These are phyloP conservation scores for Sphecodes monilicornis DNA, from an alignment of 2,888 invertebrate genomes.

Conservation along the genomic window DNA sequence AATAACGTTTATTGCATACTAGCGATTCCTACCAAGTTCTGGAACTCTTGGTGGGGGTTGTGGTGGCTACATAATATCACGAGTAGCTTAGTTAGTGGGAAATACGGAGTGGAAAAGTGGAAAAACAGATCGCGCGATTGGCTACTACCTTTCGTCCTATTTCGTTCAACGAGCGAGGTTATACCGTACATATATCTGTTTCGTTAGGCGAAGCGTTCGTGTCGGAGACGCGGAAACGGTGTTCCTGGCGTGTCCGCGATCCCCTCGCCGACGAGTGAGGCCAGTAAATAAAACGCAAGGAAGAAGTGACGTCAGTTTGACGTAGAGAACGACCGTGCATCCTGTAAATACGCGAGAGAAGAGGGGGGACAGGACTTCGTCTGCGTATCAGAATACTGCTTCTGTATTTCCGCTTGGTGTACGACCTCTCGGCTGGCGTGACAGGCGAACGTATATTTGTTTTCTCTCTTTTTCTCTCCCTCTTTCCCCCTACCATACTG, in stretches of 20 bases:
- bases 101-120: not conserved
- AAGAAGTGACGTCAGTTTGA: constrained; percentile 26
- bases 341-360: constrained; percentile 54
- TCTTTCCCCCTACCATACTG: constrained; percentile 28
- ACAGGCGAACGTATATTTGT: constrained; percentile 49
- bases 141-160: not conserved
- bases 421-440: constrained; percentile 58
- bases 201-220: constrained; percentile 25
- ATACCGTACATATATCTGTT: not conserved
- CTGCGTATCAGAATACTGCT: constrained; percentile 61
- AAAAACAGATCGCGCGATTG: not conserved
- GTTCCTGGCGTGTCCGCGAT: constrained; percentile 25
- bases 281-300: constrained; percentile 52
- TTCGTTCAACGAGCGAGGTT: not conserved
- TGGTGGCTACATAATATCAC: not conserved
- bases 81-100: too few relatives aligned
- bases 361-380: constrained; percentile 17
- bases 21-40: not conserved
- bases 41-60: not conserved
- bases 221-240: not conserved
- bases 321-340: constrained; percentile 27
- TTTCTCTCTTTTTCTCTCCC: constrained; percentile 15
- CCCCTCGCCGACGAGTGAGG: constrained; percentile 41
- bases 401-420: constrained; percentile 67
- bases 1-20: not conserved